These are phyloP conservation scores for Trypoxylon attenuatum DNA, from an alignment of 2,888 invertebrate species.

Conservation along the genomic window DNA sequence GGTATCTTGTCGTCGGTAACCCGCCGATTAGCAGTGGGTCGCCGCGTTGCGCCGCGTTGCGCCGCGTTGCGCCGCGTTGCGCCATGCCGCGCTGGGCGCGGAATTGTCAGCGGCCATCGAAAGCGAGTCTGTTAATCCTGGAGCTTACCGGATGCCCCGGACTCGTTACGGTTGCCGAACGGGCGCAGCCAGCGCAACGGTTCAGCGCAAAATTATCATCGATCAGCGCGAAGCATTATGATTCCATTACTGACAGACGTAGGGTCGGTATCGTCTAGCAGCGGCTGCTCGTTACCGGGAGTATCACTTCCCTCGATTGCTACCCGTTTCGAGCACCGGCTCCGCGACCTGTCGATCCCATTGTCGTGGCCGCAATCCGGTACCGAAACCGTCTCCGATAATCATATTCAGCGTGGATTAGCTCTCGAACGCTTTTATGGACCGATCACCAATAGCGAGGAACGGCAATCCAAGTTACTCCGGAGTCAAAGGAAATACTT, in stretches of 20 bases:
- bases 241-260: slow-evolving; percentile 26
- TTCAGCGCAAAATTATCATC: slow-evolving; percentile 32
- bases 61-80: too few relatives aligned
- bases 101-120: slow-evolving; percentile 29
- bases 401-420: neutral
- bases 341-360: neutral
- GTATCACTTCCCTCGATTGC: slow-evolving; percentile 4
- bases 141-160: slow-evolving; percentile 28
- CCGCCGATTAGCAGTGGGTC: too few relatives aligned
- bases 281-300: slow-evolving; percentile 16
- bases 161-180: slow-evolving; percentile 37
- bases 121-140: slow-evolving; percentile 36
- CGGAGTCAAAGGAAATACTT: neutral
- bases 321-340: slow-evolving; percentile 9
- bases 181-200: slow-evolving; percentile 18
- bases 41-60: too few relatives aligned
- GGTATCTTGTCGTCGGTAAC: too few relatives aligned
- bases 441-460: neutral
- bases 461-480: neutral
- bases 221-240: slow-evolving; percentile 33
- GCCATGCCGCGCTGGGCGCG: slow-evolving; percentile 19
- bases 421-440: neutral
- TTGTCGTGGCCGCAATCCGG: neutral
- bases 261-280: slow-evolving; percentile 9
- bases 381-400: slow-evolving; percentile 7